Evolutionary conservation across 2,797 vertebrate genomes (phyloP), one percentile per base, ranked within the genome.

Genomic region (Channallabes apus): DNA sequence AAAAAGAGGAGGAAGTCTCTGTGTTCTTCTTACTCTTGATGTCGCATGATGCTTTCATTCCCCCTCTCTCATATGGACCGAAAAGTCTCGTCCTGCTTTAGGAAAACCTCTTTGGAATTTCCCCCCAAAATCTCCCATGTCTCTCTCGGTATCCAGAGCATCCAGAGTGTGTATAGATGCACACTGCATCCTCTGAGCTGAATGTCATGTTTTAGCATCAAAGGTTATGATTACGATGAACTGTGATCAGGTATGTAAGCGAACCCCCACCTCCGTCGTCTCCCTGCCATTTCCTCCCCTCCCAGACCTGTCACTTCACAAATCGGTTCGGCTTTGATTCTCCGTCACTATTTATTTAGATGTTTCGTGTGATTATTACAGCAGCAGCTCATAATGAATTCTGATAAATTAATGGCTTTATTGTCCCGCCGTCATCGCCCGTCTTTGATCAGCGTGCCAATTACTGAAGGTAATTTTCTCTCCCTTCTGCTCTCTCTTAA

Each of bases 401-500:
- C 91, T 93, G 93, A 94, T 94, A 93, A 95, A 95, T 95, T 94
- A 95, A 94, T 92, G 94, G 93, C 93, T 94, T 91, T 87, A 95
- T 96, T 95, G 93, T 95, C 94, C 91, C 54, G 89, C 93, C 95
- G 94, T 92, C 94, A 93, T 24, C 89, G 88, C 91, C 59, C 89
- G 93, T 95, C 96, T 96, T 97, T 97, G 96, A 97, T 98, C 96
- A 96, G 95, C 95, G 96, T 92, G 93, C 94, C 97, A 97, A 97
- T 98, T 98, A 97, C 90, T 90, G 94, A 94, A 95, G 95, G 95
- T 97, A 97, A 97, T 98, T 97, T 96, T 94, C 90, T 87, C 84
- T 84, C 96, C 94, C 94, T 94, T 92, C 93, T 96, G 94, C 93
- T 91, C 92, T 89, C 89, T 95, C 95, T 83, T 84, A 15, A 94